These are phyloP conservation scores for Zele albiditarsus DNA, from an alignment of 2,888 invertebrate species.

Conservation along the genomic window DNA sequence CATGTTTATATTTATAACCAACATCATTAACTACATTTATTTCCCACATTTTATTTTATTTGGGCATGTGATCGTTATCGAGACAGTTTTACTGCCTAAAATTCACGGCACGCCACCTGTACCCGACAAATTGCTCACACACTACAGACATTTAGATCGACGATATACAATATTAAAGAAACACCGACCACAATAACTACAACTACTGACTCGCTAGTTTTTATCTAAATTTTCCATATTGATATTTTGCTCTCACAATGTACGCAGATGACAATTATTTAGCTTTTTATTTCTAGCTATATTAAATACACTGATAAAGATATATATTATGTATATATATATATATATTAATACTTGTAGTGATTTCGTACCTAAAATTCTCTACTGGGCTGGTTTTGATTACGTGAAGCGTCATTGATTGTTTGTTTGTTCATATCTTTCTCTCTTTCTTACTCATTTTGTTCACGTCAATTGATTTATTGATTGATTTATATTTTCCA, in stretches of 20 bases:
- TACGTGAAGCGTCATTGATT: conserved; percentile 65
- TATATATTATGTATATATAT: conserved; percentile 35
- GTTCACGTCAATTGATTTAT: conserved; percentile 38
- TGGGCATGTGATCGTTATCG: background rate
- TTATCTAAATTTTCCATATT: conserved; percentile 66
- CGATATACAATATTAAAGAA: conserved; percentile 69
- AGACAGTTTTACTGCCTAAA: conserved; percentile 3
- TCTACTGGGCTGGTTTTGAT: conserved; percentile 72
- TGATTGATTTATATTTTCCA: conserved; percentile 33
- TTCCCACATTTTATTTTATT: conserved; percentile 22
- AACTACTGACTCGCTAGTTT: conserved; percentile 71
- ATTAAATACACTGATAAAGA: conserved; percentile 45
- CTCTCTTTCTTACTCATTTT: conserved; percentile 43
- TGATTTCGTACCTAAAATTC: conserved; percentile 71
- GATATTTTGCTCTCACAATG: conserved; percentile 67
- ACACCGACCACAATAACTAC: conserved; percentile 72
- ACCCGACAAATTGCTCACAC: conserved; percentile 57
- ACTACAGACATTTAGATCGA: conserved; percentile 71
- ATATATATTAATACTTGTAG: conserved; percentile 48
- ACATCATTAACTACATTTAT: background rate
- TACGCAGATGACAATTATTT: conserved; percentile 64
- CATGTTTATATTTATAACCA: conserved; percentile 5
- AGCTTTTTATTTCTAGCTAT: conserved; percentile 37
- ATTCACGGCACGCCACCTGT: conserved; percentile 40
- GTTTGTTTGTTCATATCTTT: conserved; percentile 47